Conservation (phyloP, 2,797 vertebrate genomes). For the Poeciliopsis presidionis region DNA sequence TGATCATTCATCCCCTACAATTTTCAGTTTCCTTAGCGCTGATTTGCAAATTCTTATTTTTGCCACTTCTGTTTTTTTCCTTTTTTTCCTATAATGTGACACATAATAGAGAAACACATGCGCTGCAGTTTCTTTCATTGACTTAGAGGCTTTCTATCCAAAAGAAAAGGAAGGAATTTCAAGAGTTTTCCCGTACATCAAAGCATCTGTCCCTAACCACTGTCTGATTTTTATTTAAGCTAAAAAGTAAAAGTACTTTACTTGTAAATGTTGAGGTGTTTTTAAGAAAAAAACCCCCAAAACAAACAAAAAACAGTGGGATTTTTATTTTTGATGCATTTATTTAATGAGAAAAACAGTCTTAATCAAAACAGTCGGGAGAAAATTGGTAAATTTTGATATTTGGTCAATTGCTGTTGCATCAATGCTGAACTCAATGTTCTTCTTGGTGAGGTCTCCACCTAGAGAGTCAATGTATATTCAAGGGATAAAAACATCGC, state of each 20-base stretch:
- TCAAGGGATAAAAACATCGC: background rate
- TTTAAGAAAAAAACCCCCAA: background rate
- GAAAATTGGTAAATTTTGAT: background rate
- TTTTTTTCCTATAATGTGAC: background rate
- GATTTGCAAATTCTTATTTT: background rate
- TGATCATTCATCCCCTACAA: background rate
- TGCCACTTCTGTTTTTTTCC: background rate
- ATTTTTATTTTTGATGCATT: background rate
- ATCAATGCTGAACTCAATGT: background rate
- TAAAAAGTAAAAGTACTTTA: background rate
- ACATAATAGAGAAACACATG: background rate
- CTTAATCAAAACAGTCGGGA: background rate
- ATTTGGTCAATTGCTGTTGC: background rate
- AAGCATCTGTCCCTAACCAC: background rate
- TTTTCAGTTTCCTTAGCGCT: background rate
- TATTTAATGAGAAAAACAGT: background rate
- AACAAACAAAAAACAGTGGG: background rate
- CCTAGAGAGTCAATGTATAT: background rate
- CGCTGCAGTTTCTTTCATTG: background rate
- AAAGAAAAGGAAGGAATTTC: background rate
- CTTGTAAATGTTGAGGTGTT: background rate
- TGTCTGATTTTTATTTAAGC: background rate
- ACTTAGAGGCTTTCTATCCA: background rate
- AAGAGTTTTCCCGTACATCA: background rate
- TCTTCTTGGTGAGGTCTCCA: background rate